Conservation (phyloP, 2,888 invertebrate species). For the Osedax frankpressi region DNA sequence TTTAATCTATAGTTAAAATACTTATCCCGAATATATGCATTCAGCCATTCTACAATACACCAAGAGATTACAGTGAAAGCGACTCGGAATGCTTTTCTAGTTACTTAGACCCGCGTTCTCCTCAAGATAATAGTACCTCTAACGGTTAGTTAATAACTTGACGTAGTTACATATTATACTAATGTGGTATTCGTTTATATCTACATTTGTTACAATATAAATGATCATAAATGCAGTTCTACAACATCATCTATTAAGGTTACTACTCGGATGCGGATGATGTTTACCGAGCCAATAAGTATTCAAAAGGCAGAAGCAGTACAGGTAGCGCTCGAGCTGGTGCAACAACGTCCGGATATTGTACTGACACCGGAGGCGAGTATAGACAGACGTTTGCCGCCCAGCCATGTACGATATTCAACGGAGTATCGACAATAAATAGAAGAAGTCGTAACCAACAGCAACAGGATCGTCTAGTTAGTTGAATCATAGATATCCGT, state of each 20-base stretch:
- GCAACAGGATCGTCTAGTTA: not conserved
- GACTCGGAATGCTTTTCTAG: no score
- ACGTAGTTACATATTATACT: no score
- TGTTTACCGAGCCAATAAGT: not conserved
- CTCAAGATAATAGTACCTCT: no score
- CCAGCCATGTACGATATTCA: not conserved
- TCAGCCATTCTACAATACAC: slow-evolving; percentile 11
- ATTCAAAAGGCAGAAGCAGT: not conserved
- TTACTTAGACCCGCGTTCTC: no score
- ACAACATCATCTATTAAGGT: not conserved
- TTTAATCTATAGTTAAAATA: no score
- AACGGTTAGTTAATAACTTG: no score
- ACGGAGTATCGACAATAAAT: not conserved
- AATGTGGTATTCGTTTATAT: no score
- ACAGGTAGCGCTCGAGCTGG: not conserved
- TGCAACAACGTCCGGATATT: not conserved
- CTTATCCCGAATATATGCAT: not conserved
- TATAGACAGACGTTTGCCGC: not conserved
- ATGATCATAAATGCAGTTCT: no score
- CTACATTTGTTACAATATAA: no score
- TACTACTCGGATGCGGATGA: not conserved
- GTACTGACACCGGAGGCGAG: slow-evolving; percentile 1
- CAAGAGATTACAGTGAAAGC: slow-evolving; percentile 3
- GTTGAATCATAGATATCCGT: no score
- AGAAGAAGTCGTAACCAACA: not conserved